A percentile compares a stretch with the other conserved stretches of the same genome.
phyloP scores from a whole-genome alignment of 2,113 vertebrate species.

The Oreochromis tanganicae region DNA sequence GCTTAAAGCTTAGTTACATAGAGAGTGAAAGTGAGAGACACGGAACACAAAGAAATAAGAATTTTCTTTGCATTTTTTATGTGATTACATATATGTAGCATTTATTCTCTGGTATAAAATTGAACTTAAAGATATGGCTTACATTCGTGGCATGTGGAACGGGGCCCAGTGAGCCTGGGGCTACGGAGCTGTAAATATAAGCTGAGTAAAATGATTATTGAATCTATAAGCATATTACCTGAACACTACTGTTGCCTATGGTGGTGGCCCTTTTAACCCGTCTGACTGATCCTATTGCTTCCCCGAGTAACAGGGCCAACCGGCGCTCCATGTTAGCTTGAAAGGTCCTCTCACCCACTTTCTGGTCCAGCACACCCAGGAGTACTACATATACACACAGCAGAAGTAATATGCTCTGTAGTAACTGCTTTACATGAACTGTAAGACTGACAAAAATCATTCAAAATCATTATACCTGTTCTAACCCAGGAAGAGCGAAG shows the following conservation, averaged over 20 bases:
- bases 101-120: neutral
- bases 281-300: conserved; percentile 74
- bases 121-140: neutral
- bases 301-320: conserved; percentile 83
- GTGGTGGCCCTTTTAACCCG: conserved; percentile 85
- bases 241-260: conserved; percentile 77
- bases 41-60: rapidly evolving
- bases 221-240: conserved; percentile 42
- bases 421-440: neutral
- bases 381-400: conserved; percentile 58
- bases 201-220: neutral
- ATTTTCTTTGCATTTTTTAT: neutral
- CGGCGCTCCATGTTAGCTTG: conserved; percentile 89
- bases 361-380: conserved; percentile 84
- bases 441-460: neutral
- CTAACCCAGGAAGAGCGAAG: conserved; percentile 92
- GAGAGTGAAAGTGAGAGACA: neutral
- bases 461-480: conserved; percentile 79
- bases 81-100: neutral
- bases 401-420: neutral
- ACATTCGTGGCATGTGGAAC: neutral
- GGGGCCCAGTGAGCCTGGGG: neutral
- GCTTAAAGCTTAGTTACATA: neutral
- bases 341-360: conserved; percentile 81
- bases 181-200: neutral